Base-by-base conservation (phyloP, 2,113 vertebrate genomes). In the Rhegmatorhina hoffmannsi region DNA sequence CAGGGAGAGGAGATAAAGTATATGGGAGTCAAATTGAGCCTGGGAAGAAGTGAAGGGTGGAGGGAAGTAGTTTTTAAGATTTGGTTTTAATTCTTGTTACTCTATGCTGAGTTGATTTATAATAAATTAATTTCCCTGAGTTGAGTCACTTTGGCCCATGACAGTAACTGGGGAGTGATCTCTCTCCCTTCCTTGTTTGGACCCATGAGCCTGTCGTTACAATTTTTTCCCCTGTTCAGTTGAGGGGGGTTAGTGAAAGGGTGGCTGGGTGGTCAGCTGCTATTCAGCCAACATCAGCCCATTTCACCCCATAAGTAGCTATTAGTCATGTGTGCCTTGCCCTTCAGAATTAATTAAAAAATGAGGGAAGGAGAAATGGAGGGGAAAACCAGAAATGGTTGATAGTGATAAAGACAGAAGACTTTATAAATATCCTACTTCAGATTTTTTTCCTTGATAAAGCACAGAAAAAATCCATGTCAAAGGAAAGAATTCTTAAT, bases 201-300 rank as follows among this genome's bases (percentile, higher is more conserved):
- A 55, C 4, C 2, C 18, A 50, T 0, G 1, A 7, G 3, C 16
- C 28, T 55, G 55, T 49, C 73, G 8, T 66, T n/a, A 4, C 3
- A 59, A 46, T 31, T 55, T 63, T 43, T 5, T 9, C 5, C 7
- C 0, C 16, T 66, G 2, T 40, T 34, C 44, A 55, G 20, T 3
- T 56, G 44, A 73, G 18, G 11, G 62, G 10, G 1, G 4, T 6
- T 7, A 72, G 16, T 25, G 26, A 67, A 2, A 44, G 17, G 38
- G 5, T 1, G 1, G 34, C 23, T 59, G 24, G 25, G 14, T 46
- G 38, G 18, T 13, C n/a, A 84, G 14, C 26, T 67, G 33, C 21
- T 2, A 2, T 59, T 12, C 29, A 74, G 28, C 7, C 34, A 77
- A 15, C 31, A n/a, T 31, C 66, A 70, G 26, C 11, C 11, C 44